Base-by-base conservation (phyloP, 2,113 vertebrate genomes). In the Prolemur simus region DNA sequence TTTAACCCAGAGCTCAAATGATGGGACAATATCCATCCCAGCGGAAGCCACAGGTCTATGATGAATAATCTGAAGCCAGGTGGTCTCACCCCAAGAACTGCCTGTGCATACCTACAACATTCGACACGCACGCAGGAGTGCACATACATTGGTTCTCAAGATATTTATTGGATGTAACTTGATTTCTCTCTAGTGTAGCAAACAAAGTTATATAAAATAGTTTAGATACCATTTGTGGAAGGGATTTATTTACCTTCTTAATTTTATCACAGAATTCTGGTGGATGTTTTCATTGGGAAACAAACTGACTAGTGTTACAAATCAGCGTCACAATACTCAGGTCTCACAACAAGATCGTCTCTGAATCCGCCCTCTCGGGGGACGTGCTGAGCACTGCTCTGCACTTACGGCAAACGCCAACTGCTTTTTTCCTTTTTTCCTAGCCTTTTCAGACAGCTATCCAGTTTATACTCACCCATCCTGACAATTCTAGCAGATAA, bases 91-190 rank as follows among this genome's bases (percentile, higher is more conserved):
- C 5, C 49, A 15, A 77, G 14, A 34, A 68, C 49, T 4, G 7
- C 21, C 45, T 4, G 18, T 1, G 15, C 14, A 2, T 15, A 18
- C 8, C 17, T 23, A 73, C 39, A 68, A 42, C 74, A 54, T 6
- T 29, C 17, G 10, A 7, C 76, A 47, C 0, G 34, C 2, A 6
- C 6, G 4, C 3, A 8, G 45, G 29, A 7, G 0, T 0, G 32
- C 21, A 32, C 37, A 45, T 39, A 60, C 6, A 32, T n/a, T 29
- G 12, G 4, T 8, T 7, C 13, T 73, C 42, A 63, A 63, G 27
- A 11, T n/a, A 56, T 32, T 74, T 66, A 29, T 45, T 34, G 10
- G 52, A 47, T 42, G 64, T 39, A 42, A 81, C 34, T 14, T 66
- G 27, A 20, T 54, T 45, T 76, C 29, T 54, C 11, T 54, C 21